Evolutionary conservation across 2,888 invertebrate species (phyloP), one percentile per base, ranked within the genome.

Genomic region (Cephonodes hylas): DNA sequence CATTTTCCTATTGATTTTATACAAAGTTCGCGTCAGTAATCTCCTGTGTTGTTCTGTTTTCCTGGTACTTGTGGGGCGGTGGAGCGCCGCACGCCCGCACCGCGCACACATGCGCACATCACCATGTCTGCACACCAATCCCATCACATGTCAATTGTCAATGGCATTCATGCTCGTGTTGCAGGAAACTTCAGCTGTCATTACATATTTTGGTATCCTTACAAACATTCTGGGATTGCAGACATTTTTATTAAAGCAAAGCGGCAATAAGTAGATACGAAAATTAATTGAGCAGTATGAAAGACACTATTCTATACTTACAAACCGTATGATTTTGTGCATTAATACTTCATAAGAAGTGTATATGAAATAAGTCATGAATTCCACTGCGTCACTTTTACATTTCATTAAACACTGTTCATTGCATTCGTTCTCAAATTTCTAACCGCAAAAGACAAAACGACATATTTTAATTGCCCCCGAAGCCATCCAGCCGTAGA

Each of bases 31-130:
- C 10, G 27, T 46, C 22, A 3, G 60, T 42, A 25, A 72, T 57
- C 83, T 84, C 77, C 66, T 70, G 8, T 10, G 8, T 22, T 20
- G 57, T 73, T 73, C 76, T 91, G 79, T 1, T 66, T 64, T 81
- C 91, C 90, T 91, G 86, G 91, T 92, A 88, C 73, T 86, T 85
- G 85, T 86, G 89, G 89, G 89, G 88, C 84, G 84, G 68, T 76
- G 76, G 82, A 85, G 84, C 89, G 80, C 88, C 90, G 91, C 89
- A 89, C 89, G 88, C 85, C 88, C 86, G 82, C 84, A 86, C 89
- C 86, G 89, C 89, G 85, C 91, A 87, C 88, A 90, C 90, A 89
- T 89, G 89, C 89, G 89, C 89, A 86, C 61, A 83, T 71, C n/a
- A 75, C 18, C 23, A 27, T 18, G 53, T 64, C 18, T 27, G 27